Conservation (phyloP, 1,140 invertebrate species). For the Eupristina koningsbergeri region DNA sequence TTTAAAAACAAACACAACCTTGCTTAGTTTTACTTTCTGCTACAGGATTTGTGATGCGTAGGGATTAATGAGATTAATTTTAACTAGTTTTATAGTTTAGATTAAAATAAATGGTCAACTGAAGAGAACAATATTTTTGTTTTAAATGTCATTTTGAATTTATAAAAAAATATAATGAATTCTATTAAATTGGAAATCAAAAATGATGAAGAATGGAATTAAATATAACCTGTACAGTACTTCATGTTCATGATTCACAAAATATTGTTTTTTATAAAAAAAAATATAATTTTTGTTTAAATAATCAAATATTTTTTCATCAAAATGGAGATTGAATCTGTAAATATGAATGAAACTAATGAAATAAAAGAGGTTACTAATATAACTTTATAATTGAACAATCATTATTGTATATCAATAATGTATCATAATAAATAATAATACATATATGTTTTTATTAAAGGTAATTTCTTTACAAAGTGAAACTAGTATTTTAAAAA, state of each 20-base stretch:
- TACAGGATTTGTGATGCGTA: too few relatives aligned
- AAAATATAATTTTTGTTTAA: background rate
- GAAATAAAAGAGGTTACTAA: conserved; percentile 48
- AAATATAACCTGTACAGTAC: conserved; percentile 26
- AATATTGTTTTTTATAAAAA: background rate
- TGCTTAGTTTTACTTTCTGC: too few relatives aligned
- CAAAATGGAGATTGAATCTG: conserved; percentile 51
- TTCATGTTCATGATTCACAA: conserved; percentile 22
- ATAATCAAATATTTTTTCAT: conserved; percentile 31
- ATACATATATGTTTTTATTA: background rate
- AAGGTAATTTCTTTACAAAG: conserved; percentile 49
- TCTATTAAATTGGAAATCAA: too few relatives aligned
- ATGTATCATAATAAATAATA: background rate
- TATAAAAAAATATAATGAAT: too few relatives aligned
- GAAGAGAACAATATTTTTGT: too few relatives aligned
- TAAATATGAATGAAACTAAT: conserved; percentile 46
- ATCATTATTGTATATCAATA: background rate
- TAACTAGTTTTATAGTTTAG: too few relatives aligned
- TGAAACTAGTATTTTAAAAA: conserved; percentile 59
- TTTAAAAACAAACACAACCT: too few relatives aligned
- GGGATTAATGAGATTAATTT: too few relatives aligned
- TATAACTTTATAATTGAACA: conserved; percentile 9
- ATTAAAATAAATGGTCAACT: too few relatives aligned
- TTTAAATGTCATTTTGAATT: too few relatives aligned
- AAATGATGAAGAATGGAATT: too few relatives aligned